phyloP scores from a whole-genome alignment of 2,113 vertebrate genomes.

The Parotia lawesii region DNA sequence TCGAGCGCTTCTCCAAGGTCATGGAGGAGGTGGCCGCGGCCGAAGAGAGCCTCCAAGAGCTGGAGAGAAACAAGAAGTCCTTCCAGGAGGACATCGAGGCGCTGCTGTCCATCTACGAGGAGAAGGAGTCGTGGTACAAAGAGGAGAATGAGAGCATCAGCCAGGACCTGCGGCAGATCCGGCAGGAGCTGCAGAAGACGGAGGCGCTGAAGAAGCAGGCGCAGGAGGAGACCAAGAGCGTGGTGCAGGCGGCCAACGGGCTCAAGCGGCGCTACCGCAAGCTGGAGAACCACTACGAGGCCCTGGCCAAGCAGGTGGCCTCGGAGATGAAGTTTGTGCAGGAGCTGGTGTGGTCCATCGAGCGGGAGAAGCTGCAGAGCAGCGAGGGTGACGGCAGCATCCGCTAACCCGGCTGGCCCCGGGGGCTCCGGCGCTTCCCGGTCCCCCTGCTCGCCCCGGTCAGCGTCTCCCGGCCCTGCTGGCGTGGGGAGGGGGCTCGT shows the following conservation, averaged over 20 bases:
- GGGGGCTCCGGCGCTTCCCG: neutral
- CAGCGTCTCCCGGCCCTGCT: neutral
- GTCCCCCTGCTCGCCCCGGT: neutral
- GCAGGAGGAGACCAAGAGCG: slow-evolving; percentile 82
- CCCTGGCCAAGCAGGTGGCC: slow-evolving; percentile 86
- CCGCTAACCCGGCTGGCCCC: neutral
- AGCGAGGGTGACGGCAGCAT: slow-evolving; percentile 67
- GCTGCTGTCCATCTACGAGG: slow-evolving; percentile 89
- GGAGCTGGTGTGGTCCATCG: slow-evolving; percentile 87
- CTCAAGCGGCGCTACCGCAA: slow-evolving; percentile 88
- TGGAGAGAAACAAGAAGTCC: slow-evolving; percentile 85
- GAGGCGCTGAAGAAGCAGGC: slow-evolving; percentile 86
- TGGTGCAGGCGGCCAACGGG: slow-evolving; percentile 82
- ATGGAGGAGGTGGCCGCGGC: slow-evolving; percentile 88
- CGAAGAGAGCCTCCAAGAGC: slow-evolving; percentile 86
- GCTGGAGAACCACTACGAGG: slow-evolving; percentile 91
- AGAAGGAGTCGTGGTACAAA: slow-evolving; percentile 94
- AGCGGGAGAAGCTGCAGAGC: slow-evolving; percentile 76
- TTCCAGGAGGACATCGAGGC: slow-evolving; percentile 89
- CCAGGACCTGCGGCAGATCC: slow-evolving; percentile 83
- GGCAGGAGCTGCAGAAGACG: slow-evolving; percentile 84
- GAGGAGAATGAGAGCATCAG: slow-evolving; percentile 91
- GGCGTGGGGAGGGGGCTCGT: fast-evolving
- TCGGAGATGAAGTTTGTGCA: slow-evolving; percentile 92
- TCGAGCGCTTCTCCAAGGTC: slow-evolving; percentile 95